phyloP scores from a whole-genome alignment of 2,888 invertebrate genomes.

The Athalia rosae region DNA sequence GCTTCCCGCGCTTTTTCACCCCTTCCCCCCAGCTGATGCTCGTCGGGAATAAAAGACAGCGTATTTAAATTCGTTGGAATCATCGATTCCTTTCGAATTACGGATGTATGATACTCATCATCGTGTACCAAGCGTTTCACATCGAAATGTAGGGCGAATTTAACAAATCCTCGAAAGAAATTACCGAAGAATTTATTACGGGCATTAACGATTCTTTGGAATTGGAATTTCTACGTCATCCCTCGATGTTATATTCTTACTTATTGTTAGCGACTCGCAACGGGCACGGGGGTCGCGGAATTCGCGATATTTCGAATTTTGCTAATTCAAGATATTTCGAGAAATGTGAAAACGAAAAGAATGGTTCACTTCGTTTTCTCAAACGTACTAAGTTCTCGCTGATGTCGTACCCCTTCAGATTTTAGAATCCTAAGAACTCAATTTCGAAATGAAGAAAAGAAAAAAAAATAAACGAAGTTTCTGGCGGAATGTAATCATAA shows the following conservation, averaged over 20 bases:
- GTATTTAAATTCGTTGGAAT: constrained; percentile 14
- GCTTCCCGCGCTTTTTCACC: neutral
- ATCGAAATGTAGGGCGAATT: neutral
- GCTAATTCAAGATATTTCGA: too few species aligned
- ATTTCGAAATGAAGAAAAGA: too few species aligned
- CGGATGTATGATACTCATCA: neutral
- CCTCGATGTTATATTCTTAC: too few species aligned
- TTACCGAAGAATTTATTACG: too few species aligned
- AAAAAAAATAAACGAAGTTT: neutral
- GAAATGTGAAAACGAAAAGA: neutral
- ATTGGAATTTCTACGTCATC: too few species aligned
- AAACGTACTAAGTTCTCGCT: neutral
- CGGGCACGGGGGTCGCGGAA: too few species aligned
- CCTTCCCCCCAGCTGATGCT: neutral
- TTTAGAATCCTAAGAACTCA: too few species aligned
- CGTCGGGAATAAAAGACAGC: neutral
- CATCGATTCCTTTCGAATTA: neutral
- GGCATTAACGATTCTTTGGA: too few species aligned
- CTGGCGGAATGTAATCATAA: constrained; percentile 2
- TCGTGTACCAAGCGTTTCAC: neutral
- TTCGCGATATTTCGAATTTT: too few species aligned
- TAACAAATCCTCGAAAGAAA: too few species aligned
- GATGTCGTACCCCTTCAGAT: neutral
- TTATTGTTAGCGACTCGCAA: too few species aligned
- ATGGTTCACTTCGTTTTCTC: neutral